These are phyloP conservation scores for Pristionchus japonicus DNA, from an alignment of 2,888 invertebrate genomes.

Conservation along the genomic window DNA sequence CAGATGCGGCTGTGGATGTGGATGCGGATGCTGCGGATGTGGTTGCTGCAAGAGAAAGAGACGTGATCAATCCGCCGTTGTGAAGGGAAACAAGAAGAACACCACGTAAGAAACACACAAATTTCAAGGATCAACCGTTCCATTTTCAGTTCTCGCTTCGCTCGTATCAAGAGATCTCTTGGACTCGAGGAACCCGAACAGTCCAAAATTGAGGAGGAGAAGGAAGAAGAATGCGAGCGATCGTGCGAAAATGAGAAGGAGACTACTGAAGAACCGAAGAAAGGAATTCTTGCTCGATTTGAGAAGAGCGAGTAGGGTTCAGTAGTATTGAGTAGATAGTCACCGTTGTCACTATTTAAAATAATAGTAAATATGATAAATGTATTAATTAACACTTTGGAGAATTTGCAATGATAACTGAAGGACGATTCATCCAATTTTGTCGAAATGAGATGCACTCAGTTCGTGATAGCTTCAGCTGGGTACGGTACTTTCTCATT, in stretches of 20 bases:
- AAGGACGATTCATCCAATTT: too few species aligned
- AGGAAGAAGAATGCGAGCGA: slow-evolving; percentile 7
- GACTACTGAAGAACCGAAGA: neutral
- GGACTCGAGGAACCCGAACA: slow-evolving; percentile 23
- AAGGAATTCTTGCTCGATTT: neutral
- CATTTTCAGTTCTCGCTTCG: neutral
- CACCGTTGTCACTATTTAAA: neutral
- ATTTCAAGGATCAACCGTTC: neutral
- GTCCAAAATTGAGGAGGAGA: slow-evolving; percentile 10
- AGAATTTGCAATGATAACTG: neutral
- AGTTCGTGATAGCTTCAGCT: neutral
- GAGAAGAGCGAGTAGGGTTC: neutral
- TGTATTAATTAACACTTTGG: neutral
- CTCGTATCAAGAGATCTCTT: neutral
- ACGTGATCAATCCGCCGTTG: neutral
- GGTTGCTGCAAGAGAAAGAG: slow-evolving; percentile 34
- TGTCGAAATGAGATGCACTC: neutral
- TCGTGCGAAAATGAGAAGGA: slow-evolving; percentile 1
- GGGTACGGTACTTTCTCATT: neutral
- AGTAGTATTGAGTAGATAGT: neutral
- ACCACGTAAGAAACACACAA: neutral
- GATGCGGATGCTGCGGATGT: slow-evolving; percentile 16
- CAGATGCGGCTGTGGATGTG: neutral
- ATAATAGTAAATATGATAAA: neutral
- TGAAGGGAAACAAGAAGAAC: slow-evolving; percentile 9